Conservation (phyloP, 2,113 vertebrate species). For the Addax nasomaculatus region DNA sequence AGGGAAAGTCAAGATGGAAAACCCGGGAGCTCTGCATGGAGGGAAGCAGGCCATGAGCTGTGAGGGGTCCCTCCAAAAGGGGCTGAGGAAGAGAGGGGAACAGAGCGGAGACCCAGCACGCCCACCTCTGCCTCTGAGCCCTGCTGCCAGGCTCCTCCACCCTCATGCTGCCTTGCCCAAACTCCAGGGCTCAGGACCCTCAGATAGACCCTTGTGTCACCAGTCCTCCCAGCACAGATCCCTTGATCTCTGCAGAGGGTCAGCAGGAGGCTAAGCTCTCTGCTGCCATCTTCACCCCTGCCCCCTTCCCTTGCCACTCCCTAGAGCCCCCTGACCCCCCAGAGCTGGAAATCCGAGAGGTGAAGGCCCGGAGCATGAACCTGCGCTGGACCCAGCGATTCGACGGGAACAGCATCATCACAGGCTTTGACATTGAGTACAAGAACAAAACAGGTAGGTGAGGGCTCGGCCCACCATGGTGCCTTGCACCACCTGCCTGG, state of each 20-base stretch:
- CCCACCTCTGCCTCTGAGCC: not conserved
- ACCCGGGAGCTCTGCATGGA: not conserved
- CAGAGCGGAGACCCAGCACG: no score
- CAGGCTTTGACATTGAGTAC: constrained; percentile 97
- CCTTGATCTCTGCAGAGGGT: not conserved
- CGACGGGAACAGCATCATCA: constrained; percentile 98
- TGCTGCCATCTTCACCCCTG: not conserved
- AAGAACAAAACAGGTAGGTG: constrained; percentile 96
- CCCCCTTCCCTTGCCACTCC: accelerated
- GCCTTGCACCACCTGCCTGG: not conserved
- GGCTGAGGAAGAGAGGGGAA: not conserved
- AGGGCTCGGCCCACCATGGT: accelerated
- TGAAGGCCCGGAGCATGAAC: constrained; percentile 98
- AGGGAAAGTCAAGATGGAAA: not conserved
- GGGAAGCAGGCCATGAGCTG: not conserved
- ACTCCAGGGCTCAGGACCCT: not conserved
- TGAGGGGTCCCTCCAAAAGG: not conserved
- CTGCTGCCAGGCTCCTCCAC: not conserved
- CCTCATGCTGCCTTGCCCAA: not conserved
- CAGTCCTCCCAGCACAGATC: not conserved
- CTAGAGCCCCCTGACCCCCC: constrained; percentile 97
- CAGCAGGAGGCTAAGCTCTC: not conserved
- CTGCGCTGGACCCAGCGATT: constrained; percentile 97
- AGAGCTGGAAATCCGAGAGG: constrained; percentile 95
- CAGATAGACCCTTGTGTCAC: not conserved